A percentile compares a stretch with the other conserved stretches of the same genome.
Evolutionary conservation across 2,888 invertebrate species (phyloP).

Genomic region (Pristionchus fissidentatus): DNA sequence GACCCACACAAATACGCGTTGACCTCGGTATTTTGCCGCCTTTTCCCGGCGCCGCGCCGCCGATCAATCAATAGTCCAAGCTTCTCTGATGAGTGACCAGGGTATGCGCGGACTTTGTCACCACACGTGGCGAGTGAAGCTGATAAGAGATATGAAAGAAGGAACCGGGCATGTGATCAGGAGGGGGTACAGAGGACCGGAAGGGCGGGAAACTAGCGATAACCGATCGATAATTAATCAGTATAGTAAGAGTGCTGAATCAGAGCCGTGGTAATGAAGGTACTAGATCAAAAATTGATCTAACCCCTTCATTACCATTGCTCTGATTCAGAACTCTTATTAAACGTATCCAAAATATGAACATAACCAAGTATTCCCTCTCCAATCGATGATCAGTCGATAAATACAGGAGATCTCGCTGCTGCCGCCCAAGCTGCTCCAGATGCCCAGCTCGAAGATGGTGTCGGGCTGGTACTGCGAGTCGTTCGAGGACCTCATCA

Average conservation of each 20-base stretch:
- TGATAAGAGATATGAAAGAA: slow-evolving; percentile 13
- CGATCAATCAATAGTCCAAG: slow-evolving; percentile 28
- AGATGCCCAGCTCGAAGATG: slow-evolving; percentile 92
- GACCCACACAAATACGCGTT: too few relatives aligned
- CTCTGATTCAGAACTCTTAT: too few relatives aligned
- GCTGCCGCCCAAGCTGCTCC: slow-evolving; percentile 90
- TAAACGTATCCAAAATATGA: too few relatives aligned
- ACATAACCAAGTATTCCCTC: too few relatives aligned
- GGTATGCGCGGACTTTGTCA: slow-evolving; percentile 8
- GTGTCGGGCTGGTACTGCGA: slow-evolving; percentile 85
- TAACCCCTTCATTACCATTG: too few relatives aligned
- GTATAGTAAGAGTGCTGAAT: too few relatives aligned
- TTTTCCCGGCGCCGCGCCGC: background rate
- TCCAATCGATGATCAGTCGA: background rate
- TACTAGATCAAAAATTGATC: too few relatives aligned
- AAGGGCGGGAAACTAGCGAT: too few relatives aligned
- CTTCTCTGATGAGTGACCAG: background rate
- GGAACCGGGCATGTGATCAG: background rate
- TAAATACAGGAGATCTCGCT: slow-evolving; percentile 89
- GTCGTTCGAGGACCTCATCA: slow-evolving; percentile 92
- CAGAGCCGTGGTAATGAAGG: too few relatives aligned
- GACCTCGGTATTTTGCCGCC: background rate
- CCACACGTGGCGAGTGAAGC: background rate
- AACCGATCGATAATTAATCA: too few relatives aligned
- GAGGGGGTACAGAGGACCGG: background rate